Evolutionary conservation across 1,140 invertebrate genomes (phyloP).

Genomic region (Eufriesea mexicana): DNA sequence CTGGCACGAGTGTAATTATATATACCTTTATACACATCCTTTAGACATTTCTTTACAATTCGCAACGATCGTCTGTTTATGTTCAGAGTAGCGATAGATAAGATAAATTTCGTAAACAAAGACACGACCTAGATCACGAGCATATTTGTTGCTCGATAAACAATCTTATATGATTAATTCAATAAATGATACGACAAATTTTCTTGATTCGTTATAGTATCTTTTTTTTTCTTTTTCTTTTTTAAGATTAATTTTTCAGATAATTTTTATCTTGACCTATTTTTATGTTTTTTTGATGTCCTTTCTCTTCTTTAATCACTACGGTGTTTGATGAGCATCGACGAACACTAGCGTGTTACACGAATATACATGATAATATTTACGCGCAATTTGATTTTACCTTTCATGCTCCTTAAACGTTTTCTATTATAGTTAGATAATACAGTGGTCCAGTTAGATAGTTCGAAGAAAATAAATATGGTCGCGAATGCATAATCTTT

Average conservation of each 20-base stretch:
- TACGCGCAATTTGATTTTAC: not conserved
- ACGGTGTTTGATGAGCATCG: conserved; percentile 4
- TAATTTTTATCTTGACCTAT: not conserved
- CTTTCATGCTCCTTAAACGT: not conserved
- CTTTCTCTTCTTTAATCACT: not conserved
- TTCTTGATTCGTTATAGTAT: too few species aligned
- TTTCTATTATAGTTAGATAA: not conserved
- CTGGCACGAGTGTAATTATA: conserved; percentile 19
- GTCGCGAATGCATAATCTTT: not conserved
- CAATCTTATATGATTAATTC: not conserved
- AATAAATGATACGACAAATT: not conserved
- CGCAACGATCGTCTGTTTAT: not conserved
- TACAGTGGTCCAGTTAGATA: not conserved
- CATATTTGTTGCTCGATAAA: not conserved
- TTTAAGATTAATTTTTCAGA: not conserved
- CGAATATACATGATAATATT: not conserved
- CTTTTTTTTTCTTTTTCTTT: too few species aligned
- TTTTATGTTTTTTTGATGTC: not conserved
- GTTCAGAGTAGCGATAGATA: not conserved
- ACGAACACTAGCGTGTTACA: not conserved
- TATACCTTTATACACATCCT: not conserved
- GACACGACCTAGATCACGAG: not conserved
- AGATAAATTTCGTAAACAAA: not conserved
- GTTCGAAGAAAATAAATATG: not conserved
- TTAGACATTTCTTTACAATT: conserved; percentile 29